Evolutionary conservation across 2,888 invertebrate species (phyloP), one percentile per base, ranked within the genome.

Genomic region (Sepiola atlantica): DNA sequence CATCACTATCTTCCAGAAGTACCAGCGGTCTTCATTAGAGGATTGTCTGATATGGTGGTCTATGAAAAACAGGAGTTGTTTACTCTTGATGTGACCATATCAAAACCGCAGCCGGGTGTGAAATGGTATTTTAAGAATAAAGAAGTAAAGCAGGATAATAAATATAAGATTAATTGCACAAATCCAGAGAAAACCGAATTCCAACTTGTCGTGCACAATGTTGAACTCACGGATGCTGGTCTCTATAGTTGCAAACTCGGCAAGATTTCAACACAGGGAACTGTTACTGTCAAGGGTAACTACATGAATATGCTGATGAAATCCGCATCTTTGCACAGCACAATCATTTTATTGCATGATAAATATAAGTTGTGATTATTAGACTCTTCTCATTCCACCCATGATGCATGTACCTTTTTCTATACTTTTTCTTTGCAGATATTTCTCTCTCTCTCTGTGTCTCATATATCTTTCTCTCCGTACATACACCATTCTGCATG

Each of bases 21-120:
- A 95, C 99, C 99, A 94, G 99, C 99, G 6, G 98, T 99, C 97
- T 98, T 99, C 95, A 98, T 98, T 94, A 98, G 98, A 32, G 98
- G 98, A 94, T 98, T 99, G 96, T 98, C 98, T 97, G 98, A 99
- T 97, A 98, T 98, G 98, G 94, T 95, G 92, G 95, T 95, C 91
- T 94, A 94, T 24, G 96, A 96, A 94, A 91, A 94, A 94, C 91
- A 91, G 24, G 94, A 94, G 32, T 91, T 57, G 55, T 94, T 94
- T 61, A 94, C 94, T 91, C 92, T 94, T 45, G 94, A 95, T 90
- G 95, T 94, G 35, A 93, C 61, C 54, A 94, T 95, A 54, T 94
- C 94, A 16, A 45, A 55, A 24, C 95, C 95, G 8, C 93, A 94
- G 24, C 61, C 94, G 55, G 91, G 94, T 18, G 94, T 95, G 54